Evolutionary conservation across 2,797 vertebrate genomes (phyloP).

Genomic region (Triplophysa bombifrons): DNA sequence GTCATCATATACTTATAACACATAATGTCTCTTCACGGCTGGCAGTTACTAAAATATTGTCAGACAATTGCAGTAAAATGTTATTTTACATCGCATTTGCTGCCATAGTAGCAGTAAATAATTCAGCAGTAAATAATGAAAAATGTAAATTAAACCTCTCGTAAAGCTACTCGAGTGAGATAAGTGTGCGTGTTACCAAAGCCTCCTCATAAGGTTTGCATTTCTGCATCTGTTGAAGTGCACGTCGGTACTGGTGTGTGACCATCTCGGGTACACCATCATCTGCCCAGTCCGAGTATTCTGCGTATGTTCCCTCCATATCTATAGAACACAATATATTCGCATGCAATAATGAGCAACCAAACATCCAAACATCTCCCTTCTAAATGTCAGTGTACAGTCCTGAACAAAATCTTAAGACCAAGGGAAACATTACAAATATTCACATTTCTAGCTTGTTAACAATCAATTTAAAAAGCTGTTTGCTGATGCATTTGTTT

Average conservation of each 20-base stretch:
- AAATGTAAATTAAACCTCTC: not conserved
- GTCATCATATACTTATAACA: not conserved
- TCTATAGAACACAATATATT: constrained; percentile 72
- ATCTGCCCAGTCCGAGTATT: constrained; percentile 96
- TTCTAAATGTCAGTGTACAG: not conserved
- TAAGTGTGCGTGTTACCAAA: constrained; percentile 75
- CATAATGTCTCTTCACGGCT: not conserved
- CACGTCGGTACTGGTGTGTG: constrained; percentile 83
- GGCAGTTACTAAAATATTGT: not conserved
- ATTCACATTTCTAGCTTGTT: too few species aligned
- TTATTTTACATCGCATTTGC: not conserved
- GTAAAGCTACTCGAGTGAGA: not conserved
- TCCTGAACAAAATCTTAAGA: too few species aligned
- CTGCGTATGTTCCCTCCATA: constrained; percentile 89
- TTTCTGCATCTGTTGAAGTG: constrained; percentile 85
- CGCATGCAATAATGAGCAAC: not conserved
- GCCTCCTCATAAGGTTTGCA: constrained; percentile 86
- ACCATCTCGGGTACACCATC: constrained; percentile 78
- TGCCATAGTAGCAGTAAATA: not conserved
- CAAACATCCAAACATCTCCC: not conserved
- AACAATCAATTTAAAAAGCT: not conserved
- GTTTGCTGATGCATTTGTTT: not conserved
- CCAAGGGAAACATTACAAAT: too few species aligned
- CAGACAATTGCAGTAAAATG: not conserved
- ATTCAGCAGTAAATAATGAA: not conserved